Evolutionary conservation across 2,797 vertebrate species (phyloP).

Genomic region (Enoplosus armatus): DNA sequence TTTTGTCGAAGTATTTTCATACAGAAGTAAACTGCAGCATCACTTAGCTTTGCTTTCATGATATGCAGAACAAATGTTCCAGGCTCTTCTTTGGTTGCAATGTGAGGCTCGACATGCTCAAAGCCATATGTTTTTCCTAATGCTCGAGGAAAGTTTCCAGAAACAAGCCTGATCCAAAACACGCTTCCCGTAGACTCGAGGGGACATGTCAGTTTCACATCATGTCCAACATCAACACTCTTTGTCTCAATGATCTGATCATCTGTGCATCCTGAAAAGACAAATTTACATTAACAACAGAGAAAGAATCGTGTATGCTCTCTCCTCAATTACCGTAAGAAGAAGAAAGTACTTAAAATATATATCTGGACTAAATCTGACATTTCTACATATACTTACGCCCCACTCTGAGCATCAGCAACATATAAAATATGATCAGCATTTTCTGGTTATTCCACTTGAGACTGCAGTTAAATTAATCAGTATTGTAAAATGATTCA

Average conservation of each 20-base stretch:
- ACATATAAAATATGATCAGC: slow-evolving; percentile 20
- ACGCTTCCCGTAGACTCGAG: not conserved
- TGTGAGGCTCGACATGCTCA: not conserved
- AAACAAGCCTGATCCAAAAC: slow-evolving; percentile 35
- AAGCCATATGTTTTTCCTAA: not conserved
- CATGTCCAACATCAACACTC: slow-evolving; percentile 1
- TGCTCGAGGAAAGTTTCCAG: not conserved
- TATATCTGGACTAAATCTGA: not conserved
- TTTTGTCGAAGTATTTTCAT: not conserved
- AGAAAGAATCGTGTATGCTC: not conserved
- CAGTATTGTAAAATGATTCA: not conserved
- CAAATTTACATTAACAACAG: not conserved
- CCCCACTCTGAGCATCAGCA: not conserved
- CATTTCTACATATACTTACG: not conserved
- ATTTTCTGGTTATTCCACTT: slow-evolving; percentile 12
- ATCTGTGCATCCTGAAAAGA: slow-evolving; percentile 40
- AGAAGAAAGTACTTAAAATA: not conserved
- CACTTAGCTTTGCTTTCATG: not conserved
- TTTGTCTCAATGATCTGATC: not conserved
- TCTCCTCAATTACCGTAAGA: too few species aligned
- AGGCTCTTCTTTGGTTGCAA: fast-evolving
- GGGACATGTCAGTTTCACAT: slow-evolving; percentile 12
- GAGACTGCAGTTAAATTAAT: not conserved
- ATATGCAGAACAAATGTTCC: slow-evolving; percentile 31
- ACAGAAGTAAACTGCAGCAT: slow-evolving; percentile 56